Evolutionary conservation across 2,797 vertebrate genomes (phyloP).

Genomic region (Telmatherina bonti): DNA sequence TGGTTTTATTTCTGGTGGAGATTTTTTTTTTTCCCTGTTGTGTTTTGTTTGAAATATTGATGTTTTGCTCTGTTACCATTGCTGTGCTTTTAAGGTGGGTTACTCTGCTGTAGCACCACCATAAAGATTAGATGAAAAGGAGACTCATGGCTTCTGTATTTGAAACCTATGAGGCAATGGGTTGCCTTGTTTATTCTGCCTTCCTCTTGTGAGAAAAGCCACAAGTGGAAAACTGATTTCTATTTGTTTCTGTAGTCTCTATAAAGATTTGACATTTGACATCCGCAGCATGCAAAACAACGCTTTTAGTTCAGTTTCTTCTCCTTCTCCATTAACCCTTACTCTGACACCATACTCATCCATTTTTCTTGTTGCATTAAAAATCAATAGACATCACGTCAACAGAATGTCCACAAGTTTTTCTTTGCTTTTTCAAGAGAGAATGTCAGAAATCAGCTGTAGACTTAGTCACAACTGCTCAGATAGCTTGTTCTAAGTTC

Average conservation of each 20-base stretch:
- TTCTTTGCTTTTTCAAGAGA: slow-evolving; percentile 35
- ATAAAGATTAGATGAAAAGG: slow-evolving; percentile 3
- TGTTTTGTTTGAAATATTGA: slow-evolving; percentile 8
- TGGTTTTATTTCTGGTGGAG: slow-evolving; percentile 7
- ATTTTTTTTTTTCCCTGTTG: neutral
- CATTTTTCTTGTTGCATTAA: neutral
- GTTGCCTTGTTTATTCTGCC: slow-evolving; percentile 32
- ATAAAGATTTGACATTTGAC: slow-evolving; percentile 47
- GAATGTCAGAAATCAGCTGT: slow-evolving; percentile 11
- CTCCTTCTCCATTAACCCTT: too few relatives aligned
- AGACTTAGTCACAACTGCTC: slow-evolving; percentile 44
- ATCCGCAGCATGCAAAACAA: slow-evolving; percentile 33
- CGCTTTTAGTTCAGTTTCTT: slow-evolving; percentile 11
- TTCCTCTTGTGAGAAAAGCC: slow-evolving; percentile 35
- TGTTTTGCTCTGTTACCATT: neutral
- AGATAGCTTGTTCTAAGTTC: slow-evolving; percentile 29
- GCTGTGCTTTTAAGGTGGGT: slow-evolving; percentile 20
- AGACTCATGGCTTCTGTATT: slow-evolving; percentile 5
- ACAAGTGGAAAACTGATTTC: slow-evolving; percentile 37
- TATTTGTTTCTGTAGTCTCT: slow-evolving; percentile 33
- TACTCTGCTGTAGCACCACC: neutral
- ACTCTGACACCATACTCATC: too few relatives aligned
- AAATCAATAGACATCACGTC: neutral
- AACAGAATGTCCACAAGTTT: neutral
- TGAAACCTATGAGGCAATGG: slow-evolving; percentile 3